Evolutionary conservation across 1,140 invertebrate species (phyloP), one percentile per base, ranked within the genome.

Genomic region (Homalodisca vitripennis): DNA sequence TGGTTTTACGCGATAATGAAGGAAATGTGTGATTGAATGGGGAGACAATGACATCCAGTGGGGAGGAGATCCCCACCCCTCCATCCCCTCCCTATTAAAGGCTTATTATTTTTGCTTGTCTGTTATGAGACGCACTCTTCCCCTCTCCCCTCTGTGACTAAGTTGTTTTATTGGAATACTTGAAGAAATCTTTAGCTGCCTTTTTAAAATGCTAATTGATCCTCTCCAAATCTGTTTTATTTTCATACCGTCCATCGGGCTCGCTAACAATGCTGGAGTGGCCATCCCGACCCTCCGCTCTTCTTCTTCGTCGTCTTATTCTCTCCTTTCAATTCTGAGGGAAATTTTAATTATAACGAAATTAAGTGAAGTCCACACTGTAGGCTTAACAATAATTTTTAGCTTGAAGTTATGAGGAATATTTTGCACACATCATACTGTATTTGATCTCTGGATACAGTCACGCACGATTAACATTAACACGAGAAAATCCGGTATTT

Each of bases 191-290:
- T 51, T 51, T 51, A 22, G 48, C 48, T 51, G 48, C 48, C 48
- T 51, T 20, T 51, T 51, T 51, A 51, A 51, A 51, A 51, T 51
- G 48, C 48, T 51, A 51, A 51, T 51, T 51, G 48, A 51, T 51
- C 48, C 48, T 51, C 6, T 20, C 48, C n/a, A n/a, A 51, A 51
- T 51, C 48, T 51, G 48, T 51, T 51, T 51, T 51, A 51, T 51
- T 51, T 51, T 51, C 48, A 51, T 51, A 51, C 48, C 48, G 48
- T 20, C 48, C 48, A 51, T 51, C 48, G 48, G n/a, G 3, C 22
- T 22, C 48, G 14, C 48, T n/a, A 3, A 14, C 48, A 3, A 14
- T n/a, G 6, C 6, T 6, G 17, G 6, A 6, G 34, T 10, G 34
- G 6, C 6, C 48, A 14, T 20, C 48, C 48, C 3, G 3, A 14